Percentiles rank a stretch among this genome's conserved stretches.
Evolutionary conservation across 2,113 vertebrate genomes (phyloP).

Genomic region (Gasterosteus nipponicus): DNA sequence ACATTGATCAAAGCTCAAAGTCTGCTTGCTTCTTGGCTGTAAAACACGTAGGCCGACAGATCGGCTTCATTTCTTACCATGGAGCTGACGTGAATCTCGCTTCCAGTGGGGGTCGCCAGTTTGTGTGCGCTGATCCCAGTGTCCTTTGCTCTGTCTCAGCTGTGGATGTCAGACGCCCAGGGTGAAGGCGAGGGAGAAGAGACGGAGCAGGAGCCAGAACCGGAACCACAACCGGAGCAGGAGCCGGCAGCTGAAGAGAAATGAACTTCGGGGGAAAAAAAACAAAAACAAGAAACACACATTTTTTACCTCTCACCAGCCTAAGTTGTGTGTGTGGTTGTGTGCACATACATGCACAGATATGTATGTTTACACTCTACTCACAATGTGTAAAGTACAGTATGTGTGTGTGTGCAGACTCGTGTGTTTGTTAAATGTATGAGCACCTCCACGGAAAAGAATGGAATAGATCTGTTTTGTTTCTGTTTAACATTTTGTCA

Average conservation of each 20-base stretch:
- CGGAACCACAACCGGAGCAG: neutral
- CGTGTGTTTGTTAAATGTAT: constrained; percentile 52
- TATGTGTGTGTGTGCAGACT: constrained; percentile 66
- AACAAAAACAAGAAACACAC: constrained; percentile 20
- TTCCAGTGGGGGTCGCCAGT: neutral
- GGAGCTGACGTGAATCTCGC: neutral
- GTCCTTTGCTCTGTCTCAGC: constrained; percentile 57
- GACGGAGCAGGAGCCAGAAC: neutral
- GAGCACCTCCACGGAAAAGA: constrained; percentile 63
- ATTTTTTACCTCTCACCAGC: constrained; percentile 77
- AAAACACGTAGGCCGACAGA: neutral
- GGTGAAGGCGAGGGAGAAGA: constrained; percentile 62
- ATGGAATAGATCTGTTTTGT: constrained; percentile 42
- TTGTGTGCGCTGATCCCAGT: neutral
- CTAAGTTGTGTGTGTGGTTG: constrained; percentile 71
- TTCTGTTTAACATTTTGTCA: constrained; percentile 46
- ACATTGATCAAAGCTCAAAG: neutral
- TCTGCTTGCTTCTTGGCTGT: neutral
- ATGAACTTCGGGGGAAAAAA: constrained; percentile 44
- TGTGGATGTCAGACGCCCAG: constrained; percentile 78
- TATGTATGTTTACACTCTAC: constrained; percentile 71
- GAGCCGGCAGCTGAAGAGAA: constrained; percentile 58
- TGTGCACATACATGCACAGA: constrained; percentile 64
- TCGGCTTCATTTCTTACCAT: neutral
- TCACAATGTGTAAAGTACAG: constrained; percentile 70